phyloP scores from a whole-genome alignment of 2,888 invertebrate species.

The Philonicus albiceps region DNA sequence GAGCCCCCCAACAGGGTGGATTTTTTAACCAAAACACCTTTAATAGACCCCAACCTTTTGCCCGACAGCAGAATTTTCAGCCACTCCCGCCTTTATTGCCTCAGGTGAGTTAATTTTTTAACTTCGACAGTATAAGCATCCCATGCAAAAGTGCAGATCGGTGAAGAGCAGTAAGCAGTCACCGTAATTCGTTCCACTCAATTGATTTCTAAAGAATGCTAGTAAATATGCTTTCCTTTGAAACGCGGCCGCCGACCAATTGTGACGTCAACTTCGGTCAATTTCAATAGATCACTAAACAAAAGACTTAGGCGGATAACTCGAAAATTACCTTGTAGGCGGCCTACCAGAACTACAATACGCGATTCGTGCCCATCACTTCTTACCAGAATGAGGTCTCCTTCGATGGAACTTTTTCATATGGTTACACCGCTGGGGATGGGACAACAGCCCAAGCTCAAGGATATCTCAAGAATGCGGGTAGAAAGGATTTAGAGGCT shows the following conservation, averaged over 20 bases:
- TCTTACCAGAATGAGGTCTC: conserved; percentile 63
- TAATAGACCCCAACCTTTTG: conserved; percentile 52
- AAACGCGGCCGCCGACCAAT: neutral
- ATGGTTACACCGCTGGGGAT: conserved; percentile 78
- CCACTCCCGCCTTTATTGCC: conserved; percentile 53
- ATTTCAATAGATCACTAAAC: conserved; percentile 23
- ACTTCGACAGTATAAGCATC: neutral
- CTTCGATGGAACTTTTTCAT: conserved; percentile 62
- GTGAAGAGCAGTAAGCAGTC: neutral
- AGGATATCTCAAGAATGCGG: conserved; percentile 76
- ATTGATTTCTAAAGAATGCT: conserved; percentile 1
- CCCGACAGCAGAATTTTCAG: conserved; percentile 47
- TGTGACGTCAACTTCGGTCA: conserved; percentile 13
- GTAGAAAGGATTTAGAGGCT: conserved; percentile 73
- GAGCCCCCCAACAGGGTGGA: conserved; percentile 40
- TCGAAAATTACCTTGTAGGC: conserved; percentile 48
- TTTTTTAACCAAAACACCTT: conserved; percentile 49
- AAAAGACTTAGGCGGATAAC: conserved; percentile 49
- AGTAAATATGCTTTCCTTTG: neutral
- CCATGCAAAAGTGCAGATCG: neutral
- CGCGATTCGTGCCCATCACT: conserved; percentile 62
- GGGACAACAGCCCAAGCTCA: conserved; percentile 81
- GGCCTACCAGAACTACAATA: conserved; percentile 56
- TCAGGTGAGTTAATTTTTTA: conserved; percentile 51
- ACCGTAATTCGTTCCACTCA: neutral